These are phyloP conservation scores for Mola mola DNA, from an alignment of 2,113 vertebrate genomes.

Conservation along the genomic window DNA sequence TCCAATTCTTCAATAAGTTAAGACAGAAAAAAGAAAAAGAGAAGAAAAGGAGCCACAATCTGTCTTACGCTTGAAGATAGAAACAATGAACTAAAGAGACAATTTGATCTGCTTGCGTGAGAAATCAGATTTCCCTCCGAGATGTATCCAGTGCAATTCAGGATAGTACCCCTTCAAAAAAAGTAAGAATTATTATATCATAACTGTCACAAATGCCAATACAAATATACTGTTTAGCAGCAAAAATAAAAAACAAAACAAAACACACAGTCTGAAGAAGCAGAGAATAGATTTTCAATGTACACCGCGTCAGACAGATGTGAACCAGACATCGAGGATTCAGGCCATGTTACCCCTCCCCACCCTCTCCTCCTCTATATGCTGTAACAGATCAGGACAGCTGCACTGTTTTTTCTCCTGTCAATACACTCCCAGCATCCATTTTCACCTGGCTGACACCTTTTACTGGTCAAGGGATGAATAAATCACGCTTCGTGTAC, in stretches of 20 bases:
- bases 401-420: slow-evolving; percentile 82
- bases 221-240: slow-evolving; percentile 23
- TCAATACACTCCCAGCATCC: slow-evolving; percentile 83
- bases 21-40: slow-evolving; percentile 40
- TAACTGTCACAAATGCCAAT: slow-evolving; percentile 22
- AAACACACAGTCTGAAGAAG: not conserved
- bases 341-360: slow-evolving; percentile 29
- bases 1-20: slow-evolving; percentile 58
- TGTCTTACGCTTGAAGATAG: slow-evolving; percentile 68
- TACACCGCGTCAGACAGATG: slow-evolving; percentile 31
- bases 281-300: not conserved
- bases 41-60: slow-evolving; percentile 47
- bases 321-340: slow-evolving; percentile 31
- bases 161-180: slow-evolving; percentile 48
- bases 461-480: slow-evolving; percentile 90
- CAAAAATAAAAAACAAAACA: slow-evolving; percentile 28
- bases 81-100: slow-evolving; percentile 77
- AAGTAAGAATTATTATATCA: slow-evolving; percentile 50
- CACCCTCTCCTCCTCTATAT: slow-evolving; percentile 21
- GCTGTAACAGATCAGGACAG: slow-evolving; percentile 79
- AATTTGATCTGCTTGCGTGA: slow-evolving; percentile 81
- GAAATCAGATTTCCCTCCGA: slow-evolving; percentile 76
- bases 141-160: slow-evolving; percentile 68
- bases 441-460: slow-evolving; percentile 92
- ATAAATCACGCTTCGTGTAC: slow-evolving; percentile 95